Evolutionary conservation across 2,888 invertebrate genomes (phyloP).

Genomic region (Diloba caeruleocephala): DNA sequence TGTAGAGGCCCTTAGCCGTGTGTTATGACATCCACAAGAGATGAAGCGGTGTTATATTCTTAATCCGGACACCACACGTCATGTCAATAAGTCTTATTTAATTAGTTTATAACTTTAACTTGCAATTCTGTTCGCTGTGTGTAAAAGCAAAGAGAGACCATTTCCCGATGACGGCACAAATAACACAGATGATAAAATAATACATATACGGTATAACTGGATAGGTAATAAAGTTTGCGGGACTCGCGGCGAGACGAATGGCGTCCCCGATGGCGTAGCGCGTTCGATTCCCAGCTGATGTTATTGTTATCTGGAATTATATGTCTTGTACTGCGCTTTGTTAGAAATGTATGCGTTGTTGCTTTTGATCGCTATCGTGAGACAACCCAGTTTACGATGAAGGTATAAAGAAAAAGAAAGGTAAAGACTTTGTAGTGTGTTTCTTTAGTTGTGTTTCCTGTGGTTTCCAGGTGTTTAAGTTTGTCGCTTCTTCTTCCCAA

Average conservation of each 20-base stretch:
- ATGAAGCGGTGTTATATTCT: too few relatives aligned
- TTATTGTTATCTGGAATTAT: slow-evolving; percentile 45
- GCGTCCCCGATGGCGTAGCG: slow-evolving; percentile 43
- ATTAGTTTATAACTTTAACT: too few relatives aligned
- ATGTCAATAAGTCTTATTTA: too few relatives aligned
- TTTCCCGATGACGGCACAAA: slow-evolving; percentile 12
- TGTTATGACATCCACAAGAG: too few relatives aligned
- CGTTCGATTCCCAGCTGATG: slow-evolving; percentile 40
- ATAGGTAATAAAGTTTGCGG: slow-evolving; percentile 50
- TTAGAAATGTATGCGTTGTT: slow-evolving; percentile 9
- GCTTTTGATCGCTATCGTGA: background rate
- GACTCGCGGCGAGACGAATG: slow-evolving; percentile 43
- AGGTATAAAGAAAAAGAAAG: too few relatives aligned
- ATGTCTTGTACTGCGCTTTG: slow-evolving; percentile 26
- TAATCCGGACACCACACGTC: too few relatives aligned
- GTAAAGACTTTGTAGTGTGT: too few relatives aligned
- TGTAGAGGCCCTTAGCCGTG: too few relatives aligned
- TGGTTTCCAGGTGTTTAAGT: too few relatives aligned
- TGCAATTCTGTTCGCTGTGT: background rate
- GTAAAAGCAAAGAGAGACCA: slow-evolving; percentile 2
- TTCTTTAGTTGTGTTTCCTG: too few relatives aligned
- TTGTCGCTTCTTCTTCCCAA: too few relatives aligned
- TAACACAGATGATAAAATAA: slow-evolving; percentile 46
- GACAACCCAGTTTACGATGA: too few relatives aligned
- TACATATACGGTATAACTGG: slow-evolving; percentile 45